Base-by-base conservation (phyloP, 2,797 vertebrate genomes). In the Corythornis leucogaster region DNA sequence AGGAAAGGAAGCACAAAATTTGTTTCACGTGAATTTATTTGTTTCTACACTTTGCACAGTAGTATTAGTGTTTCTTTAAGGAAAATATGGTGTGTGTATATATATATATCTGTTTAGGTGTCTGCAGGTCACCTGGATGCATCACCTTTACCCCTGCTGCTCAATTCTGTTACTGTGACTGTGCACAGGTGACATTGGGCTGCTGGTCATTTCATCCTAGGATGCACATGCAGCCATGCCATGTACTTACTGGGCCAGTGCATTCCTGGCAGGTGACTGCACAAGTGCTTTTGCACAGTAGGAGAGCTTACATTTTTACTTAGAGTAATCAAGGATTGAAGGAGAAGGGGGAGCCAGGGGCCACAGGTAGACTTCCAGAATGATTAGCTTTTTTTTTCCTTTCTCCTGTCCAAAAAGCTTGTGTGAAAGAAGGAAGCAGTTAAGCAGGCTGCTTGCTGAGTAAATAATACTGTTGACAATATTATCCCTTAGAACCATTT, bases 81-180 rank as follows among this genome's bases (percentile, higher is more conserved):
- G 10, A 5, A 15, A 42, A 8, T 31, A n/a, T 0, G 0, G 12
- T 33, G 33, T 33, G 33, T 33, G 33, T 33, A 33, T 33, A 33
- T 33, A 33, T 33, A 33, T 33, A 33, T 33, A 33, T 33, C 45
- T 63, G 33, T 51, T 28, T 5, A 55, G 18, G 6, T 89, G 50
- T 57, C 35, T 77, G 69, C 46, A 42, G 35, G 15, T 86, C 15
- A 15, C 20, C 43, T 76, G 9, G 43, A 10, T 0, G 8, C n/a
- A 35, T 35, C 43, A 12, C 33, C 33, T 33, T 33, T 33, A 33
- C 35, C 38, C 17, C 14, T 9, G 5, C 35, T 57, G 28, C 73
- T 77, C 2, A 22, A 16, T 33, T 61, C 40, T 50, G 24, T 58
- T 80, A 1, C 8, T 40, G 9, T 50, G 55, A 21, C 51, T 59